Conservation (phyloP, 2,113 vertebrate genomes). For the Penelope pileata region DNA sequence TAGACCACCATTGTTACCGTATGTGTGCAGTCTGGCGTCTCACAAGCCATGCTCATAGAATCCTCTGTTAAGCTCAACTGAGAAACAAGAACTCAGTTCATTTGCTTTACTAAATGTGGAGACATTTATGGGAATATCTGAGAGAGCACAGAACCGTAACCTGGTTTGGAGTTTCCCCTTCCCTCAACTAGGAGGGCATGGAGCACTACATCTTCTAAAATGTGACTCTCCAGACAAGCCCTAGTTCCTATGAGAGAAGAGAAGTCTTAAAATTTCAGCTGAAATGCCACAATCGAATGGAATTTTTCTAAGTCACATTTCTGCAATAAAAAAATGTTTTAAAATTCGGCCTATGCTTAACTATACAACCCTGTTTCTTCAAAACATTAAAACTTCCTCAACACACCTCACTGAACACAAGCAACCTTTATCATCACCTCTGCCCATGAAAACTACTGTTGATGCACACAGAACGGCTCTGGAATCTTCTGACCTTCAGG, state of each 20-base stretch:
- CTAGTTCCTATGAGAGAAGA: neutral
- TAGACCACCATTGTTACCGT: neutral
- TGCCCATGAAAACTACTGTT: neutral
- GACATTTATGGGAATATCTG: neutral
- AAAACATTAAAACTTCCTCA: neutral
- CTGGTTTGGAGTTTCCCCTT: neutral
- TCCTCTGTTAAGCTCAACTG: neutral
- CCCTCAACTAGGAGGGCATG: neutral
- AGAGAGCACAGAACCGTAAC: neutral
- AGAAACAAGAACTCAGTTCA: neutral
- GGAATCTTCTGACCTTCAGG: neutral
- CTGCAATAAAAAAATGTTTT: neutral
- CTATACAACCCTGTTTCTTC: neutral
- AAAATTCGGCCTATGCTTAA: neutral
- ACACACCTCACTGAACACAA: too few species aligned
- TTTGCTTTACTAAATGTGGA: rapidly evolving
- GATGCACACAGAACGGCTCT: neutral
- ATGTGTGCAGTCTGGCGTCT: neutral
- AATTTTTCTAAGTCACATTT: neutral
- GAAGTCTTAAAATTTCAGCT: neutral
- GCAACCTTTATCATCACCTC: too few species aligned
- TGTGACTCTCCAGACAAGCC: neutral
- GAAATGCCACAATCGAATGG: neutral
- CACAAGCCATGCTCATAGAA: neutral
- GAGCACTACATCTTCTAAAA: neutral